phyloP scores from a whole-genome alignment of 1,140 invertebrate genomes.

The Drosophila nasuta region DNA sequence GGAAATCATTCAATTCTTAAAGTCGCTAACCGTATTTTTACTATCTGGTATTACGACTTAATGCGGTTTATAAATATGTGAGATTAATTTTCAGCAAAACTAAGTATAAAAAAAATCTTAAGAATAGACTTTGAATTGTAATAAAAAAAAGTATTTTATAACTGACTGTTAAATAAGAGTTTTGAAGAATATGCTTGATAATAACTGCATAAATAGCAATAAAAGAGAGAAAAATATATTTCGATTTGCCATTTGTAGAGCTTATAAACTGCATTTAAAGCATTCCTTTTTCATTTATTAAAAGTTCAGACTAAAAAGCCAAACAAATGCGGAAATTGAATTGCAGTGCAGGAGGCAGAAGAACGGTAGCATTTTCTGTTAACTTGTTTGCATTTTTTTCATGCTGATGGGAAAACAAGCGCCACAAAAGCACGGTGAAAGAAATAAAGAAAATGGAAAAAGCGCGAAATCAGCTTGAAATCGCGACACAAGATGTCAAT shows the following conservation, averaged over 20 bases:
- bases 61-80: too few relatives aligned
- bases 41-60: too few relatives aligned
- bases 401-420: conserved; percentile 53
- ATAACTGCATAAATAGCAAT: neutral
- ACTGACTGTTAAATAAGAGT: too few relatives aligned
- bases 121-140: too few relatives aligned
- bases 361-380: conserved; percentile 15
- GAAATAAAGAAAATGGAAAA: conserved; percentile 39
- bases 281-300: conserved; percentile 22
- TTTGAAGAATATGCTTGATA: neutral
- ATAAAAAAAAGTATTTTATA: too few relatives aligned
- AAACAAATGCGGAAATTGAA: conserved; percentile 72
- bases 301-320: conserved; percentile 21
- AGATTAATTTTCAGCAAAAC: too few relatives aligned
- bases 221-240: neutral
- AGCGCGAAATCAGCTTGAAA: conserved; percentile 64
- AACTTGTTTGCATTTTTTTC: conserved; percentile 2
- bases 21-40: too few relatives aligned
- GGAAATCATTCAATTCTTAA: too few relatives aligned
- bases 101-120: too few relatives aligned
- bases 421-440: conserved; percentile 26
- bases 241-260: neutral
- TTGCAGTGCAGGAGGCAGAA: conserved; percentile 39
- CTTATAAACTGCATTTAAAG: conserved; percentile 5
- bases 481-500: conserved; percentile 77